A percentile compares a stretch with the other conserved stretches of the same genome.
Conservation (phyloP, 2,888 invertebrate species). For the Epistrophe grossulariae region DNA sequence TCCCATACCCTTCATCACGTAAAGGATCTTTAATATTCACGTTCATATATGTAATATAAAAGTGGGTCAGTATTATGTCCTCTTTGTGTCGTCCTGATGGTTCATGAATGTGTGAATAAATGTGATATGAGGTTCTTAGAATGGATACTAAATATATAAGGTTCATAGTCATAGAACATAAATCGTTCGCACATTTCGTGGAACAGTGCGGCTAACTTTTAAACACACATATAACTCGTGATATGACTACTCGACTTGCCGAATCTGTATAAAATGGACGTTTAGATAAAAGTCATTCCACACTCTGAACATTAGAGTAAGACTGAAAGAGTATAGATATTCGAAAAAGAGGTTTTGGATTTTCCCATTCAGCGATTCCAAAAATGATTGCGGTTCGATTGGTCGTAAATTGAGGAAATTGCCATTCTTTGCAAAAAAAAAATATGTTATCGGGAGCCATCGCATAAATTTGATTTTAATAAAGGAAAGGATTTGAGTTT, state of each 20-base stretch:
- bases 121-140: conserved; percentile 25
- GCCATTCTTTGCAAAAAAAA: conserved; percentile 13
- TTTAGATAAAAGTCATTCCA: background rate
- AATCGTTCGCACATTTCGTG: conserved; percentile 35
- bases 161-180: conserved; percentile 47
- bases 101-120: conserved; percentile 47
- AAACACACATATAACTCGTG: conserved; percentile 44
- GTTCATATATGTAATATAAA: conserved; percentile 39
- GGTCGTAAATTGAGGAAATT: conserved; percentile 53
- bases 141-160: conserved; percentile 7
- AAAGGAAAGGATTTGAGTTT: conserved; percentile 4
- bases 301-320: background rate
- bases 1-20: background rate
- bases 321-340: background rate
- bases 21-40: conserved; percentile 46
- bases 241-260: background rate
- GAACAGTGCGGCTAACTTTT: conserved; percentile 33
- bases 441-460: background rate
- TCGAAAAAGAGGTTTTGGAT: conserved; percentile 1
- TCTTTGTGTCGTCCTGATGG: conserved; percentile 1
- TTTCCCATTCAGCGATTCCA: conserved; percentile 37
- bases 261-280: background rate
- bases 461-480: conserved; percentile 18
- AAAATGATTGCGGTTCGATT: conserved; percentile 59
- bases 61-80: conserved; percentile 51